Evolutionary conservation across 1,140 invertebrate species (phyloP).

Genomic region (Bombus confusus): DNA sequence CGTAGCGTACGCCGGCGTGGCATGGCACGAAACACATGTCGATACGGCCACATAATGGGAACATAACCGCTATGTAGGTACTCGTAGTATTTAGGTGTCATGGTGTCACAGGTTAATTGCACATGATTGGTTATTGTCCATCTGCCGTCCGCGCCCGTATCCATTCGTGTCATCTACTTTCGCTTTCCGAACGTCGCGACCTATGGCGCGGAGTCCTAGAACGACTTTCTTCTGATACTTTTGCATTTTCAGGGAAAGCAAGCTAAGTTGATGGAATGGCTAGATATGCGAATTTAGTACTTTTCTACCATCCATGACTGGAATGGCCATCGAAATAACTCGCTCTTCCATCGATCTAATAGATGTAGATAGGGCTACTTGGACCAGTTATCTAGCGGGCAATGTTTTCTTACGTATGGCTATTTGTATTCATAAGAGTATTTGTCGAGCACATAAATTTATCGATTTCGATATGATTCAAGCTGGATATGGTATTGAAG

Average conservation of each 20-base stretch:
- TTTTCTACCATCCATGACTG: background rate
- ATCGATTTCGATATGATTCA: too few relatives aligned
- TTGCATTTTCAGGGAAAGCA: background rate
- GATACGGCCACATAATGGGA: slow-evolving; percentile 80
- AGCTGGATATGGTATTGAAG: too few relatives aligned
- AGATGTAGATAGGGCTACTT: too few relatives aligned
- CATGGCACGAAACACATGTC: slow-evolving; percentile 77
- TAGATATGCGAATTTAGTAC: background rate
- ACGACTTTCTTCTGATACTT: background rate
- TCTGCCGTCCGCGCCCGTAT: slow-evolving; percentile 55
- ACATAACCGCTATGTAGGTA: slow-evolving; percentile 77
- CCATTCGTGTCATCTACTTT: slow-evolving; percentile 66
- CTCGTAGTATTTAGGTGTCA: slow-evolving; percentile 78
- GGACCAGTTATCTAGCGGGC: too few relatives aligned
- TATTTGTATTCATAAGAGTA: too few relatives aligned
- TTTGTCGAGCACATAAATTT: too few relatives aligned
- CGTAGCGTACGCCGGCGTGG: slow-evolving; percentile 45
- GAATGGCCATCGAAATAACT: background rate
- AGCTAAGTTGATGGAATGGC: background rate
- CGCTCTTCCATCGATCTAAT: too few relatives aligned
- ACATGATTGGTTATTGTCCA: slow-evolving; percentile 79
- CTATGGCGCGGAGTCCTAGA: background rate
- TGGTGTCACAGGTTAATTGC: slow-evolving; percentile 79
- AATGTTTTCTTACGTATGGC: too few relatives aligned
- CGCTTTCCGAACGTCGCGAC: slow-evolving; percentile 58